These are phyloP conservation scores for Hydrochoerus hydrochaeris DNA, from an alignment of 2,113 vertebrate species.

Conservation along the genomic window DNA sequence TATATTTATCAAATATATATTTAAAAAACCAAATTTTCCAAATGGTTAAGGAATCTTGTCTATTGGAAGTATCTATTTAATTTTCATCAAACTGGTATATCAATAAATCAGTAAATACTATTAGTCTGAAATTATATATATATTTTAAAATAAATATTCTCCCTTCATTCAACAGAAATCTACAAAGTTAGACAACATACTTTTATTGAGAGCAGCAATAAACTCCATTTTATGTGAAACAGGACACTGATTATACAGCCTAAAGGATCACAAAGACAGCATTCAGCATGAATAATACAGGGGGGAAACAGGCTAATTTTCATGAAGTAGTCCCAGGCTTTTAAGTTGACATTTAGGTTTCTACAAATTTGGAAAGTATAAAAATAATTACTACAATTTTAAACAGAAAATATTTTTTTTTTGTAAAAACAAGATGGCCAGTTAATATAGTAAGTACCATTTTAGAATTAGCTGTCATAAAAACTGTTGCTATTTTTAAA, in stretches of 20 bases:
- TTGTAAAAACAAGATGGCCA: neutral
- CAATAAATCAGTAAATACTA: neutral
- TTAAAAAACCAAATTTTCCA: constrained; percentile 6
- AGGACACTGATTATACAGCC: neutral
- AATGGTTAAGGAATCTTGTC: constrained; percentile 1
- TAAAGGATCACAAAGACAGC: neutral
- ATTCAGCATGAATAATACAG: neutral
- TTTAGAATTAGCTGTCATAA: constrained; percentile 15
- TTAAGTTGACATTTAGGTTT: neutral
- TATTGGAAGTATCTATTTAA: neutral
- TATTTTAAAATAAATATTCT: constrained; percentile 46
- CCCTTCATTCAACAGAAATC: neutral
- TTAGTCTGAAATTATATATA: constrained; percentile 6
- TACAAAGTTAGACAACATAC: neutral
- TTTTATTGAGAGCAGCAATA: neutral
- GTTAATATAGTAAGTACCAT: neutral
- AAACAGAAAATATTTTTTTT: constrained; percentile 15
- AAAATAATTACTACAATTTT: constrained; percentile 1
- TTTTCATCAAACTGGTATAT: neutral
- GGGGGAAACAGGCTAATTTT: neutral
- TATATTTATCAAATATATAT: neutral
- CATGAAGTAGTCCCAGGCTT: neutral
- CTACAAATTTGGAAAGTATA: constrained; percentile 27
- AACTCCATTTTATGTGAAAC: constrained; percentile 7
- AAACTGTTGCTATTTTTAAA: constrained; percentile 51